Base-by-base conservation (phyloP, 2,888 invertebrate genomes). In the Drosophila prolongata region DNA sequence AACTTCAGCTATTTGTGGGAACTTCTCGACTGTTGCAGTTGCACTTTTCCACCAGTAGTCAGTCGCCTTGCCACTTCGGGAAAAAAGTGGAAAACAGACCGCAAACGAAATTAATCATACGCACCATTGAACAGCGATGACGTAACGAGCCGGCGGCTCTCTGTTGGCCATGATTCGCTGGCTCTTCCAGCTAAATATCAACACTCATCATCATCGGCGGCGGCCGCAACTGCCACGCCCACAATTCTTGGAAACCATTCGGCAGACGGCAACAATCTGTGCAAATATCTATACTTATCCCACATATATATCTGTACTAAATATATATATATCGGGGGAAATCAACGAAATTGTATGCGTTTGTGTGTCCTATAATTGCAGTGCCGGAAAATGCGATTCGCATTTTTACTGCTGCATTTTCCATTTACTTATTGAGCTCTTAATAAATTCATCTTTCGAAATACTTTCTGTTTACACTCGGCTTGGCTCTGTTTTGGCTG, bases 121-220 rank as follows among this genome's bases (percentile, higher is more conserved):
- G 83, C 88, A 86, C 83, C 83, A 87, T 84, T 85, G 83, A 78
- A 81, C 87, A 67, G 79, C 49, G 38, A 85, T 83, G 83, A 83
- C 85, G 83, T 68, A 74, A 73, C 60, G 43, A 40, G 54, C 56
- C 47, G 42, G 47, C 54, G 27, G 14, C 46, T 35, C 42, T 54
- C 35, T 72, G 65, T 78, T 78, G 61, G 76, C 61, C 57, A 76
- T 68, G 76, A 78, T 76, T 74, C 86, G 78, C 62, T 70, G 60
- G 47, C 73, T 79, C 67, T 80, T 76, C 60, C 67, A 77, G 68
- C 57, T 67, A 76, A 81, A 76, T 77, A 64, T 60, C 67, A 77
- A 77, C 73, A 83, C 79, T 82, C 84, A 72, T 37, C 58, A 38
- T 30, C 58, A 38, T 30, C 65, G 35, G 10, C 60, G 34, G 13